A percentile compares a stretch with the other conserved stretches of the same genome.
phyloP scores from a whole-genome alignment of 1,140 invertebrate species.

The Venturia canescens region DNA sequence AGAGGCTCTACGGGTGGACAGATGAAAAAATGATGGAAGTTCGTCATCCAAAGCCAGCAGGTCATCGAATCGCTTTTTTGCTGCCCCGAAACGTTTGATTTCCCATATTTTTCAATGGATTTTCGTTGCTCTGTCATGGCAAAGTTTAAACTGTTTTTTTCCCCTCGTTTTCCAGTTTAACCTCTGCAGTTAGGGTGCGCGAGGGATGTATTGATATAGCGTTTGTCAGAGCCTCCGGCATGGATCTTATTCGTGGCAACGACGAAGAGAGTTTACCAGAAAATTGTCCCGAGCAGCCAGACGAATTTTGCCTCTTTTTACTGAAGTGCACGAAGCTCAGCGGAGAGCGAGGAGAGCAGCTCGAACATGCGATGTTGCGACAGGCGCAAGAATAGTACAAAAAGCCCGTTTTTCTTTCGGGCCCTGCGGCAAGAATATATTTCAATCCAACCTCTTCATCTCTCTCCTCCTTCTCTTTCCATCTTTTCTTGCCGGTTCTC shows the following conservation, averaged over 20 bases:
- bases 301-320: slow-evolving; percentile 1
- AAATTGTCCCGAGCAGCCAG: slow-evolving; percentile 32
- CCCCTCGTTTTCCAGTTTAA: not conserved
- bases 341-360: not conserved
- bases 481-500: not conserved
- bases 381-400: not conserved
- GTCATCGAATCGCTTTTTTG: no score
- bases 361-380: slow-evolving; percentile 5
- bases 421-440: slow-evolving; percentile 27
- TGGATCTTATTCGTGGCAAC: slow-evolving; percentile 12
- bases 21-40: no score
- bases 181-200: slow-evolving; percentile 4
- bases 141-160: not conserved
- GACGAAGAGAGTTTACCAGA: slow-evolving; percentile 26
- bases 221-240: slow-evolving; percentile 7
- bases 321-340: not conserved
- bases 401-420: slow-evolving; percentile 8
- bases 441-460: slow-evolving; percentile 18
- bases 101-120: not conserved
- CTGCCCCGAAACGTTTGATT: not conserved
- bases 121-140: not conserved
- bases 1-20: not conserved
- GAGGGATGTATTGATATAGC: slow-evolving; percentile 14
- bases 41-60: no score
- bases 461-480: not conserved